These are phyloP conservation scores for Phengaris alcon DNA, from an alignment of 2,888 invertebrate species.

Conservation along the genomic window DNA sequence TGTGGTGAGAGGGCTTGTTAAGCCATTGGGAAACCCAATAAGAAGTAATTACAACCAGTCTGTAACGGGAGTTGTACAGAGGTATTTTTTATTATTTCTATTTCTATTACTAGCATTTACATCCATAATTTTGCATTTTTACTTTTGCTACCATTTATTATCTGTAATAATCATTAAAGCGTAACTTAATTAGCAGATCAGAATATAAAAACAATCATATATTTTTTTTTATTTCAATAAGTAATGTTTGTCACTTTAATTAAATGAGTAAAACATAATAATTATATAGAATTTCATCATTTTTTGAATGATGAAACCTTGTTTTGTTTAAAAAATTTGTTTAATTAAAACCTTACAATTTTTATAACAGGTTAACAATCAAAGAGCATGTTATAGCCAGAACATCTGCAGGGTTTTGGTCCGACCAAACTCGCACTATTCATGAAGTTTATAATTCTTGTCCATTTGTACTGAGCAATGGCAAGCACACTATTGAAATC, in stretches of 20 bases:
- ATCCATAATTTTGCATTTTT: no score
- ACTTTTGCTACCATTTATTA: no score
- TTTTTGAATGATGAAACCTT: no score
- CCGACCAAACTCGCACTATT: slow-evolving; percentile 87
- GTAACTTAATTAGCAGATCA: no score
- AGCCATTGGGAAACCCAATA: slow-evolving; percentile 87
- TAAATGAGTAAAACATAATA: no score
- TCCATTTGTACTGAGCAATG: slow-evolving; percentile 86
- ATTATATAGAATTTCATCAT: no score
- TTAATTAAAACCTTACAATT: neutral
- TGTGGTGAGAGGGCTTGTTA: slow-evolving; percentile 86
- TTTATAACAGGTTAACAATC: slow-evolving; percentile 79
- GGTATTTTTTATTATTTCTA: slow-evolving; percentile 50
- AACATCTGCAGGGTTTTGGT: slow-evolving; percentile 92
- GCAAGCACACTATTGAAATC: slow-evolving; percentile 83
- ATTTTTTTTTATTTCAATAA: no score
- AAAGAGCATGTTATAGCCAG: slow-evolving; percentile 91
- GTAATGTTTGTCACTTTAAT: no score
- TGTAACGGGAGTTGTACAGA: slow-evolving; percentile 88
- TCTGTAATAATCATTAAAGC: no score
- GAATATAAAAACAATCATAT: no score
- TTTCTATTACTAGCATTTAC: no score
- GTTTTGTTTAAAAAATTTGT: no score
- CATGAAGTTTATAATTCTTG: slow-evolving; percentile 88
- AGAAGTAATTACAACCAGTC: slow-evolving; percentile 85